A percentile compares a stretch with the other conserved stretches of the same genome.
Evolutionary conservation across 2,888 invertebrate genomes (phyloP).

Genomic region (Barypeithes pellucidus): DNA sequence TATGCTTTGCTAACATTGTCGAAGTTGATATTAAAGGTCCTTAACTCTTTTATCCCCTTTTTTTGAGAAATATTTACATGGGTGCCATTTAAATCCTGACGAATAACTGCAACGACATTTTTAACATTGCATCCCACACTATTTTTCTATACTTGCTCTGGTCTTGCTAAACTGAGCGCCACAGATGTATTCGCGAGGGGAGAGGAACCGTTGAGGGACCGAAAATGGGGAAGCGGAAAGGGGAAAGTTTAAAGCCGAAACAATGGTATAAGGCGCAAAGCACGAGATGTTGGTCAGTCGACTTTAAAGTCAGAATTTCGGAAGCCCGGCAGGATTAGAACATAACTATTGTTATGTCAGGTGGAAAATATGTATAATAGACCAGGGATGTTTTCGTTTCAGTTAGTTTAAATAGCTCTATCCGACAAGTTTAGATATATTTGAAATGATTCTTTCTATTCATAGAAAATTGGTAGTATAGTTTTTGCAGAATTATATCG

Average conservation of each 20-base stretch:
- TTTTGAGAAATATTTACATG: too few species aligned
- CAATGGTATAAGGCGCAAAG: constrained; percentile 54
- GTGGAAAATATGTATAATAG: constrained; percentile 26
- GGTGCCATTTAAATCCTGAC: too few species aligned
- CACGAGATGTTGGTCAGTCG: constrained; percentile 54
- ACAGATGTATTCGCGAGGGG: constrained; percentile 60
- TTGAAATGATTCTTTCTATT: too few species aligned
- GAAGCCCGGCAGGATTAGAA: constrained; percentile 23
- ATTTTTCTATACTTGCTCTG: constrained; percentile 71
- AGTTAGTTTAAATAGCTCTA: background rate
- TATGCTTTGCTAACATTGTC: too few species aligned
- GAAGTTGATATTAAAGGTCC: too few species aligned
- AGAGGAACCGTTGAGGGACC: constrained; percentile 51
- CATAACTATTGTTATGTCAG: constrained; percentile 29
- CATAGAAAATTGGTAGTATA: too few species aligned
- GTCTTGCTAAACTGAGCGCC: constrained; percentile 75
- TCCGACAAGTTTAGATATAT: too few species aligned
- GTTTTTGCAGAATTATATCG: too few species aligned
- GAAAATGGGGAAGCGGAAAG: constrained; percentile 41
- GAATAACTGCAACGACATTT: constrained; percentile 52
- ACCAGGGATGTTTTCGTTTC: background rate
- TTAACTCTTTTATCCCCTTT: too few species aligned
- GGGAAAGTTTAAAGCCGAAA: constrained; percentile 55
- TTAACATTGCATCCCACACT: constrained; percentile 67
- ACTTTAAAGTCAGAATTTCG: constrained; percentile 51